Base-by-base conservation (phyloP, 1,140 invertebrate genomes). In the Dinoponera quadriceps region DNA sequence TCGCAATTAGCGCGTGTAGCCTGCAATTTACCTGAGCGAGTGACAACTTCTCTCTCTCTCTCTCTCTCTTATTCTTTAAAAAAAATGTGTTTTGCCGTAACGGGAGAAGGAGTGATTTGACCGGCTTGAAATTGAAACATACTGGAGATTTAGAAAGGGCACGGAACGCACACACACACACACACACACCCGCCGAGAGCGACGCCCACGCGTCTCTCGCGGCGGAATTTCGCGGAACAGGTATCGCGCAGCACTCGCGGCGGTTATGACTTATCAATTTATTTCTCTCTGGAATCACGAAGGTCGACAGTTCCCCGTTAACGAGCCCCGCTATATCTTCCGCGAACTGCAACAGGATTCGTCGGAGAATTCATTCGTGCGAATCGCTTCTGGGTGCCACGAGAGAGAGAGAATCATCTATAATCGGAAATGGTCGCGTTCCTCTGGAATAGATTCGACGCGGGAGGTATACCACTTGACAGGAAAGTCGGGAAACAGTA, bases 231-330 rank as follows among this genome's bases (percentile, higher is more conserved):
- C 75, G 33, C 29, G 16, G 65, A 69, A 80, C n/a, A 18, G 38
- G 14, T 20, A 29, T 44, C 63, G 13, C 68, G 66, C 54, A 66
- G 22, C 38, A 20, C 16, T 18, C 48, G 49, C 63, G 22, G 16
- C 18, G 33, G 51, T 80, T 69, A 57, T 33, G 65, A 29, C 75
- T 69, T 80, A 80, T 80, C 75, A 80, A 44, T 71, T 80, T 69
- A 80, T 80, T 71, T 69, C 65, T 80, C 54, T 48, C 51, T 14
- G 25, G 51, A 69, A 80, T 80, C 65, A 57, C 33, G 75, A 71
- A 75, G 75, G 75, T 57, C 54, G 75, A 80, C 75, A 71, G 65
- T 57, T 71, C 27, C 25, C 18, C 75, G 75, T 78, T 78, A 78
- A 78, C 75, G 63, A 69, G 63, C 22, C 55, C 29, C 49, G 22